Evolutionary conservation across 1,140 invertebrate species (phyloP).

Genomic region (Macrocentrus cingulum): DNA sequence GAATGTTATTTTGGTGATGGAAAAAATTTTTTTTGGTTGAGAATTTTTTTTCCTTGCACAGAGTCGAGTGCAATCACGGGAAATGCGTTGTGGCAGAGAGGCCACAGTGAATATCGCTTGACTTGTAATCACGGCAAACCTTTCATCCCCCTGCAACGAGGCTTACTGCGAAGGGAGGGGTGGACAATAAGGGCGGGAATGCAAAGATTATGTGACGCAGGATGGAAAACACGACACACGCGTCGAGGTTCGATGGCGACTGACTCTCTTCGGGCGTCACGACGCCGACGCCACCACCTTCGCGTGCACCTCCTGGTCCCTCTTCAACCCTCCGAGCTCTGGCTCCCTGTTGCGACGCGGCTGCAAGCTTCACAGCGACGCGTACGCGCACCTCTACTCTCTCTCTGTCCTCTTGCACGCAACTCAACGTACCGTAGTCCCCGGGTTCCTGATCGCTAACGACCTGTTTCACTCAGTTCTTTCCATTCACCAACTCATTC

Average conservation of each 20-base stretch:
- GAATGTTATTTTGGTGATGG: not conserved
- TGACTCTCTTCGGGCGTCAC: slow-evolving; percentile 53
- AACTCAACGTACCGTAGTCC: slow-evolving; percentile 17
- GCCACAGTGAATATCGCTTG: no score
- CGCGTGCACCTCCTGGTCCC: slow-evolving; percentile 20
- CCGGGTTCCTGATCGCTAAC: slow-evolving; percentile 23
- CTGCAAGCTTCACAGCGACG: slow-evolving; percentile 21
- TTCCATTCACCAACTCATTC: no score
- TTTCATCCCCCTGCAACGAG: no score
- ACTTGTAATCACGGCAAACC: no score
- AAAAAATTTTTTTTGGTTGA: no score
- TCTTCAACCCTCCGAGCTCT: slow-evolving; percentile 17
- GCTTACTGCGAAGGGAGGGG: not conserved
- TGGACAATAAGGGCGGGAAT: not conserved
- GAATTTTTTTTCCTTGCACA: no score
- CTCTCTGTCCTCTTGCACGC: slow-evolving; percentile 11
- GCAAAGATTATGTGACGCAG: slow-evolving; percentile 4
- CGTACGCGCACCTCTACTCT: slow-evolving; percentile 19
- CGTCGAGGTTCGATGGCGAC: slow-evolving; percentile 54
- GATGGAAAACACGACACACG: slow-evolving; percentile 38
- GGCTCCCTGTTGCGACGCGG: slow-evolving; percentile 1
- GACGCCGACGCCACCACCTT: slow-evolving; percentile 56
- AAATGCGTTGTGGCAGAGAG: no score
- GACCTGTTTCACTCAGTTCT: slow-evolving; percentile 25
- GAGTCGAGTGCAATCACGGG: no score